Base-by-base conservation (phyloP, 2,797 vertebrate species). In the Sebastes aleutianus region DNA sequence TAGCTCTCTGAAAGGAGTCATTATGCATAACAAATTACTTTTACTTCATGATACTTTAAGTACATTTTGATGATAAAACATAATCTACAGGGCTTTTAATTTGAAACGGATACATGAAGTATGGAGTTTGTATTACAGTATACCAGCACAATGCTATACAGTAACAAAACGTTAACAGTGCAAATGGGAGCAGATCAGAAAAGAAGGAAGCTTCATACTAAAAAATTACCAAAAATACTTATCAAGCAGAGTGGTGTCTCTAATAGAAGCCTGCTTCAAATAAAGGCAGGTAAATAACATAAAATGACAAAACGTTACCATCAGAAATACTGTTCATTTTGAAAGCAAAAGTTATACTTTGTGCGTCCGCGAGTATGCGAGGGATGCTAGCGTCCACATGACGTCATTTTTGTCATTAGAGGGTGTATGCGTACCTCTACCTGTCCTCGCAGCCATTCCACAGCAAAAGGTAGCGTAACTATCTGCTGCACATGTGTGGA, bases 401-500 rank as follows among this genome's bases (percentile, higher is more conserved):
- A 50, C 7, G 1, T 47, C 0, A 47, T 47, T 47, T 47, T 47
- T 0, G 0, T 18, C 43, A 18, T 47, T 47, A 47, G 8, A 50
- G 47, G 47, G 47, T 20, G 1, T 20, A 50, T 50, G 18, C 18
- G 16, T 50, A 50, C 18, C 47, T 50, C 0, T 50, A 50, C 18
- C 18, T 50, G 47, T 20, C 18, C 18, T 47, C 47, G 18, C 47
- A 18, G 1, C 47, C 47, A 50, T 18, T 50, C 7, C 16, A 0
- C 1, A 18, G 16, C 47, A 50, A 47, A 0, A 47, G 0, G 47
- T 50, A 50, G 18, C 47, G 18, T 50, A 50, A 0, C 3, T 0
- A 20, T 50, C 8, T 50, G 47, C 18, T 20, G 47, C 18, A 0
- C 47, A 50, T 50, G 18, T 18, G 47, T 50, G 47, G 47, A 50